Evolutionary conservation across 2,888 invertebrate species (phyloP), one percentile per base, ranked within the genome.

Genomic region (Psylliodes chrysocephalus): DNA sequence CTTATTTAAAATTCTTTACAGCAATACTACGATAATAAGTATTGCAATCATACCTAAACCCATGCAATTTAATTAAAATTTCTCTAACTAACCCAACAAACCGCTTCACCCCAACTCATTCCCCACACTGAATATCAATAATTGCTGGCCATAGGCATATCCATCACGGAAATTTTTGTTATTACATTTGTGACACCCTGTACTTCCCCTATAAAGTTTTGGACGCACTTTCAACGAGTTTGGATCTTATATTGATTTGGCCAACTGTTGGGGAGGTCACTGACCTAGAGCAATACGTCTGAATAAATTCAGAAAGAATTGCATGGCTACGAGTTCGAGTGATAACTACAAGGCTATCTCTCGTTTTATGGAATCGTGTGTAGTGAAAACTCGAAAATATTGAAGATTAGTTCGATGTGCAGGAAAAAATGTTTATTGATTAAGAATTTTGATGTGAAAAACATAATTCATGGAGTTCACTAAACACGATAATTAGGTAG

Each of bases 271-370:
- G 67, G 65, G 67, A 66, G 77, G 75, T 77, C 75, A 72, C 76
- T 75, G 78, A 77, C 78, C 77, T 78, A 77, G 71, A 70, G 70
- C 71, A 76, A 77, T 77, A 74, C 73, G 74, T 75, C 74, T 75
- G 75, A 76, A 76, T 77, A 77, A 76, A 73, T 76, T 76, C 73
- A 67, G 70, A 73, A 75, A 76, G 75, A 76, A 75, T 76, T 62
- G 75, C 73, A 73, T 72, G 73, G 73, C 71, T 72, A 70, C 53
- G 35, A 54, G 54, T 62, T 54, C 40, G 60, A 42, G 30, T 64
- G 64, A 64, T 60, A 64, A 60, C 38, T 49, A 25, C 28, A 49
- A 49, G 49, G 49, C 28, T 49, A 49, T 49, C 49, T 47, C 38
- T 38, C 38, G 7, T 38, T 38, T 14, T 38, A 7, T 38, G 33